Percentiles rank a stretch among this genome's conserved stretches.
phyloP scores from a whole-genome alignment of 2,113 vertebrate species.

The Prietella phreatophila region DNA sequence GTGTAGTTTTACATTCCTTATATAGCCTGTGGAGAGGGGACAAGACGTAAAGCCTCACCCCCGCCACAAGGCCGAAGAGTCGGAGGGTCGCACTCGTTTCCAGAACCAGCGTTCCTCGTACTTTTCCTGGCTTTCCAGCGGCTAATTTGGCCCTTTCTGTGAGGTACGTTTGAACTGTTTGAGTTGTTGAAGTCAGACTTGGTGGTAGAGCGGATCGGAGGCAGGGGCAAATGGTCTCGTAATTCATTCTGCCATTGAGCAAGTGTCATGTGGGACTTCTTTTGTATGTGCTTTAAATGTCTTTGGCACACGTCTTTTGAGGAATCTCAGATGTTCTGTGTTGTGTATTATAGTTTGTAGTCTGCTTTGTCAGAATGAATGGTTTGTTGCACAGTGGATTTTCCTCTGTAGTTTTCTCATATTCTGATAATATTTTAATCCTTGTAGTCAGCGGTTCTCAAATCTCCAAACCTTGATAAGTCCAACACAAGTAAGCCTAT shows the following conservation, averaged over 20 bases:
- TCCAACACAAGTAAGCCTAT: not conserved
- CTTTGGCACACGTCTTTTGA: not conserved
- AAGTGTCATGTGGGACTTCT: conserved; percentile 48
- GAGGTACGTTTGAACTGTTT: conserved; percentile 65
- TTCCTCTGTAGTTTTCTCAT: not conserved
- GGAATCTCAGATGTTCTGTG: not conserved
- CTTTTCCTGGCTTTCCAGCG: conserved; percentile 65
- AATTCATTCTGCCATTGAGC: conserved; percentile 28
- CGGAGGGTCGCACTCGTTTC: conserved; percentile 65
- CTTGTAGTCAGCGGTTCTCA: not conserved
- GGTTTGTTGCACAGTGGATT: not conserved
- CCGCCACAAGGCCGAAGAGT: conserved; percentile 62
- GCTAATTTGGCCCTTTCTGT: conserved; percentile 59
- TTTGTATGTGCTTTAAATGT: conserved; percentile 51
- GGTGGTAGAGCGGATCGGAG: conserved; percentile 25
- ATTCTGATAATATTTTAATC: not conserved
- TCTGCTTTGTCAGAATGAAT: not conserved
- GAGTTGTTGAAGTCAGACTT: conserved; percentile 14
- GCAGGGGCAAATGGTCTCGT: conserved; percentile 39
- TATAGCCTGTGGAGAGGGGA: conserved; percentile 77
- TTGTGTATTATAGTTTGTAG: not conserved
- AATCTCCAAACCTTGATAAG: not conserved
- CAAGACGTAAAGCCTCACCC: conserved; percentile 65
- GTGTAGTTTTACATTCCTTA: conserved; percentile 87
- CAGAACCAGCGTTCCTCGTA: conserved; percentile 57